These are phyloP conservation scores for Eupithecia vulgata DNA, from an alignment of 2,888 invertebrate species.

Conservation along the genomic window DNA sequence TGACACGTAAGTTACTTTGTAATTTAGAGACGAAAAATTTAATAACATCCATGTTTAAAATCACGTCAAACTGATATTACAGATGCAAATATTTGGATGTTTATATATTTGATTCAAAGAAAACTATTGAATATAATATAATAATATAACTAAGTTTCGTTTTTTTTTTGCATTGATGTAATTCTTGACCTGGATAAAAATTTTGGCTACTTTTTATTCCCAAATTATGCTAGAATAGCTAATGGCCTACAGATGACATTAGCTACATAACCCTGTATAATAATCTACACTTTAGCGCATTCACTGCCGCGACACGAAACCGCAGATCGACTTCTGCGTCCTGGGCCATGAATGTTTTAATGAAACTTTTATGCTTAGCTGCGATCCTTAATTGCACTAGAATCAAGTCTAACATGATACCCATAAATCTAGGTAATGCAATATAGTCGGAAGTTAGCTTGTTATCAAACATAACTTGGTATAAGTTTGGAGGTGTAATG, in stretches of 20 bases:
- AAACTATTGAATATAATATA: no score
- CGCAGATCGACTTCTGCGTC: no score
- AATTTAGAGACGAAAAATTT: neutral
- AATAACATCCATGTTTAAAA: neutral
- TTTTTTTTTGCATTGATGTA: neutral
- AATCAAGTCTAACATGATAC: slow-evolving; percentile 14
- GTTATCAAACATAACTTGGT: slow-evolving; percentile 36
- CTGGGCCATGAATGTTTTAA: no score
- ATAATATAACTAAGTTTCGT: no score
- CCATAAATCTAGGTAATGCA: slow-evolving; percentile 36
- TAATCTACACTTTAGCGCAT: no score
- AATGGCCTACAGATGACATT: neutral
- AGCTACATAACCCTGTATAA: neutral
- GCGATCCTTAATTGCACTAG: neutral
- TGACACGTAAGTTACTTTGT: neutral
- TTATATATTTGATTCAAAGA: no score
- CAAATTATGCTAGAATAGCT: neutral
- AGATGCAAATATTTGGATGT: neutral
- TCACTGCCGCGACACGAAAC: no score
- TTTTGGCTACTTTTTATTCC: neutral
- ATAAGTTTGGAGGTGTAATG: slow-evolving; percentile 39
- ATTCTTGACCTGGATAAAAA: no score
- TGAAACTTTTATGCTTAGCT: neutral
- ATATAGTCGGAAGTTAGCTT: slow-evolving; percentile 35
- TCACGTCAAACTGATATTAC: neutral